Evolutionary conservation across 1,140 invertebrate genomes (phyloP).

Genomic region (Magallana angulata): DNA sequence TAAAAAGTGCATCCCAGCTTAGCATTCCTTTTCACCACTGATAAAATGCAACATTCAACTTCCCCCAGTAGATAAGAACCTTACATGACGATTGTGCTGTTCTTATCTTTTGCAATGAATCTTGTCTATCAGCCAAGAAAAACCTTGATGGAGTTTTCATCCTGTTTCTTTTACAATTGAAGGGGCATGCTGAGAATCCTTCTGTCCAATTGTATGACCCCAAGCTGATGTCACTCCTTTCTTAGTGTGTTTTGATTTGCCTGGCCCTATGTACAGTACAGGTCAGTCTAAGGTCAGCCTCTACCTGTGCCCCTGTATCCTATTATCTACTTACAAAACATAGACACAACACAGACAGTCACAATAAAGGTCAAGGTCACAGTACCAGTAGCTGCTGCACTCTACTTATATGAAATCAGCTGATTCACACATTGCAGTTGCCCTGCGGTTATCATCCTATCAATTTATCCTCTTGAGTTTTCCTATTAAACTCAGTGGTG

Average conservation of each 20-base stretch:
- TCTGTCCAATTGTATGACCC: slow-evolving; percentile 8
- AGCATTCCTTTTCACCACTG: slow-evolving; percentile 37
- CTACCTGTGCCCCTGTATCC: slow-evolving; percentile 10
- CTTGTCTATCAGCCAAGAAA: slow-evolving; percentile 37
- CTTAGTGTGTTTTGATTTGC: slow-evolving; percentile 2
- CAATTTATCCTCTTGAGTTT: no score
- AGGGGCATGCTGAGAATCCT: not conserved
- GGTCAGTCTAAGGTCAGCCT: not conserved
- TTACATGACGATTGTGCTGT: slow-evolving; percentile 30
- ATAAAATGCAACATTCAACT: slow-evolving; percentile 36
- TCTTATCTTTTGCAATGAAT: slow-evolving; percentile 32
- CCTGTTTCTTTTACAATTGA: slow-evolving; percentile 8
- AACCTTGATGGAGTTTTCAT: slow-evolving; percentile 28
- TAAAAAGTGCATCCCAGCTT: slow-evolving; percentile 37
- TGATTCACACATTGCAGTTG: no score
- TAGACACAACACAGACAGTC: slow-evolving; percentile 30
- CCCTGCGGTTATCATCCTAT: no score
- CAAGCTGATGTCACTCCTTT: not conserved
- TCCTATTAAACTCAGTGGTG: no score
- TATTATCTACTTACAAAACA: slow-evolving; percentile 16
- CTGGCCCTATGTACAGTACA: not conserved
- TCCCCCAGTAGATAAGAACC: slow-evolving; percentile 13
- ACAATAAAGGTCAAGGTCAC: not conserved
- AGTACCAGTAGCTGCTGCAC: not conserved
- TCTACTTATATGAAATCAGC: no score